A percentile compares a stretch with the other conserved stretches of the same genome.
phyloP scores from a whole-genome alignment of 2,888 invertebrate species.

The Timema podura region DNA sequence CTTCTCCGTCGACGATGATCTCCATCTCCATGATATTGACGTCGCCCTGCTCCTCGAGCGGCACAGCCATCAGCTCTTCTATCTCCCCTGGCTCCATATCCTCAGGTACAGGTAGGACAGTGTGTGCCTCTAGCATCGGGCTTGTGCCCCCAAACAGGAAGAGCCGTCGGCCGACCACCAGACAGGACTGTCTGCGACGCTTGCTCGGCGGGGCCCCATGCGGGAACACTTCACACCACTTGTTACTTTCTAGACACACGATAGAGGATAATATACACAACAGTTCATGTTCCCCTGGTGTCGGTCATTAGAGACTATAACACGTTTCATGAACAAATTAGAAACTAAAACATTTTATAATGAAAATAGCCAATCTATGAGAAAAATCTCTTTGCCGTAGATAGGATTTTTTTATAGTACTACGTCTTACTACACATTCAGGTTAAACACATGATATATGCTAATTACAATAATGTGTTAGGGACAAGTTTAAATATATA shows the following conservation, averaged over 20 bases:
- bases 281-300: background rate
- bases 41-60: no score
- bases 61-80: no score
- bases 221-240: constrained; percentile 58
- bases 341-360: background rate
- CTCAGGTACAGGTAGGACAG: constrained; percentile 17
- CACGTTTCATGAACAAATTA: background rate
- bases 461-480: no score
- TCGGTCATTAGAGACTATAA: background rate
- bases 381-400: no score
- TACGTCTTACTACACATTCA: no score
- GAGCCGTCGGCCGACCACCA: constrained; percentile 66
- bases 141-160: constrained; percentile 91
- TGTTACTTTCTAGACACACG: constrained; percentile 52
- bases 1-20: constrained; percentile 28
- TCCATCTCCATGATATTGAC: constrained; percentile 26
- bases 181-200: constrained; percentile 74
- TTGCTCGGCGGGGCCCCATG: constrained; percentile 59
- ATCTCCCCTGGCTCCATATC: no score
- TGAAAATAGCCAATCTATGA: no score
- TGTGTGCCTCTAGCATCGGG: constrained; percentile 22
- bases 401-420: no score
- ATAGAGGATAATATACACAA: background rate
- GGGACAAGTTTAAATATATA: no score
- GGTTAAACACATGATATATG: no score